phyloP scores from a whole-genome alignment of 2,113 vertebrate genomes.

The Tragelaphus buxtoni region DNA sequence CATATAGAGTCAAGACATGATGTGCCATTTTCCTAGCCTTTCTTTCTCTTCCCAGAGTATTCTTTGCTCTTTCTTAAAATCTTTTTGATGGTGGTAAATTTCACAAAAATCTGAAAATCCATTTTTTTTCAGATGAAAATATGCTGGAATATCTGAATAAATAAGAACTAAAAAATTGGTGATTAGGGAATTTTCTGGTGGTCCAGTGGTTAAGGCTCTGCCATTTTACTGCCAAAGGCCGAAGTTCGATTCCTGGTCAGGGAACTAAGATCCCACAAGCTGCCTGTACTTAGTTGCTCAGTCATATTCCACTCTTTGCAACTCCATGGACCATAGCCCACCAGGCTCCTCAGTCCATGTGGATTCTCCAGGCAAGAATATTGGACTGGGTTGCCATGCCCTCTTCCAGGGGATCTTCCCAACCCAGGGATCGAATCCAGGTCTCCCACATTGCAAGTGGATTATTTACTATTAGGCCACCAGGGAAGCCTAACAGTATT shows the following conservation, averaged over 20 bases:
- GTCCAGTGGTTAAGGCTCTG: neutral
- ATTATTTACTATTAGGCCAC: neutral
- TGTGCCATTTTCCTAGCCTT: neutral
- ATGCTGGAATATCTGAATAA: neutral
- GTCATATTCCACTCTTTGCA: neutral
- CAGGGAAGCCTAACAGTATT: neutral
- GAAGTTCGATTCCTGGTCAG: neutral
- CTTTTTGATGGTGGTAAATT: neutral
- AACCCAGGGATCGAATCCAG: neutral
- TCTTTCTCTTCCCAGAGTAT: neutral
- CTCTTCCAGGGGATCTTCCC: neutral
- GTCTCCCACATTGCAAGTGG: neutral
- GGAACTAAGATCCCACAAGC: neutral
- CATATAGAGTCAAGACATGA: neutral
- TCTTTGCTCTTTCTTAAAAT: neutral
- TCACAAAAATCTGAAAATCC: neutral
- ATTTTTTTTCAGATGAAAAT: neutral
- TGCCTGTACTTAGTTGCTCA: neutral
- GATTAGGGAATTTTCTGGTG: neutral
- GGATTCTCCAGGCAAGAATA: neutral
- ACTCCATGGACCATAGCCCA: neutral
- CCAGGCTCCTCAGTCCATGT: rapidly evolving
- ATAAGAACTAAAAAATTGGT: neutral
- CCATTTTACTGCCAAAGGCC: neutral
- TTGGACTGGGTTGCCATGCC: neutral